A percentile compares a stretch with the other conserved stretches of the same genome.
These are phyloP conservation scores for Lycaon pictus DNA, from an alignment of 2,113 vertebrate genomes.

Conservation along the genomic window DNA sequence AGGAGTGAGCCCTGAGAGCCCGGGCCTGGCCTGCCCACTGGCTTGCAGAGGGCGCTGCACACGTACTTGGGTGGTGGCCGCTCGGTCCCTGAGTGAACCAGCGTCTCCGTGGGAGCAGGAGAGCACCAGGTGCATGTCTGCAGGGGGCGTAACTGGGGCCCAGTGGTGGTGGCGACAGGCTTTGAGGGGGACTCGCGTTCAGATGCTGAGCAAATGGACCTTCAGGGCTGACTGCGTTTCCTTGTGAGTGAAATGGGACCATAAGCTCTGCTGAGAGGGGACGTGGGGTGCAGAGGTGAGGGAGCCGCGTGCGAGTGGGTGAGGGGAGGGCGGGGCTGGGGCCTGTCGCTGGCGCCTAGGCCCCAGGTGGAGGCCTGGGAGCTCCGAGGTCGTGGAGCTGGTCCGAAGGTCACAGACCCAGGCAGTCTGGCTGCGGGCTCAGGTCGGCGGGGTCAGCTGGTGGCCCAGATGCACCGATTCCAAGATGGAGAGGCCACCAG, in stretches of 20 bases:
- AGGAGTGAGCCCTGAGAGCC: background rate
- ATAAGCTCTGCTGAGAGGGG: background rate
- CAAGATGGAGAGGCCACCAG: background rate
- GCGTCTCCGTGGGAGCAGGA: background rate
- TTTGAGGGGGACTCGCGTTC: background rate
- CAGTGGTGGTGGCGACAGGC: background rate
- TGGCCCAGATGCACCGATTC: background rate
- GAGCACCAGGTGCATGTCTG: accelerated
- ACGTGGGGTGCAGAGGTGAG: background rate
- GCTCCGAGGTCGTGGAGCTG: background rate
- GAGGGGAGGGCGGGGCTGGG: too few relatives aligned
- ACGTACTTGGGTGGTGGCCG: accelerated
- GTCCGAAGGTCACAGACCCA: background rate
- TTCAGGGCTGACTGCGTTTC: background rate
- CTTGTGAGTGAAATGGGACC: background rate
- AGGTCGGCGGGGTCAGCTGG: background rate
- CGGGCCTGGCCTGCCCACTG: background rate
- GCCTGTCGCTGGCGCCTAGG: background rate
- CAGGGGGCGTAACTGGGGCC: background rate
- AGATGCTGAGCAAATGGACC: background rate
- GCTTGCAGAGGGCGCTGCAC: accelerated
- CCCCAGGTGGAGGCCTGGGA: background rate
- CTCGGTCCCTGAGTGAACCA: too few relatives aligned
- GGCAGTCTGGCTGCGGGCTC: background rate
- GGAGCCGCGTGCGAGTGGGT: background rate